Conservation (phyloP, 2,113 vertebrate genomes). For the Saguinus midas region DNA sequence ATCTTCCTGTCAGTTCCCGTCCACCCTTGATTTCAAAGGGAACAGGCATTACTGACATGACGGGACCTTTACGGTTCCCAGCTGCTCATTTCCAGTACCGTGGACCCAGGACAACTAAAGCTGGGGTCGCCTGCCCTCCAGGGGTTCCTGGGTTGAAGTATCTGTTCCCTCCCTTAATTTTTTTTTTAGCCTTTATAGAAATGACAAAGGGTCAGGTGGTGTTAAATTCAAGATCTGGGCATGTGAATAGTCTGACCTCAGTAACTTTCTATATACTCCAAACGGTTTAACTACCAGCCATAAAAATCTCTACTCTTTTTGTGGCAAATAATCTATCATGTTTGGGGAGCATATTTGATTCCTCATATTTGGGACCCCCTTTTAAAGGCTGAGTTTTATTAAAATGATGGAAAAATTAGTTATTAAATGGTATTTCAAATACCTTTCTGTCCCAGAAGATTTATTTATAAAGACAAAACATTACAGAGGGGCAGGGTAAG, state of each 20-base stretch:
- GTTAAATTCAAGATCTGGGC: slow-evolving; percentile 15
- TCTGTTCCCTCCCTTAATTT: neutral
- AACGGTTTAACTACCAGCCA: slow-evolving; percentile 35
- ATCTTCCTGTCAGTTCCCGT: slow-evolving; percentile 84
- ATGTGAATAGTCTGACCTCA: slow-evolving; percentile 15
- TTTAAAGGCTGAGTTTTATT: slow-evolving; percentile 34
- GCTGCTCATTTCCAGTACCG: slow-evolving; percentile 83
- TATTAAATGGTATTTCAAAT: neutral
- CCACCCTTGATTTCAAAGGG: slow-evolving; percentile 81
- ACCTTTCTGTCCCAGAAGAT: neutral
- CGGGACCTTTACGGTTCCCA: slow-evolving; percentile 78
- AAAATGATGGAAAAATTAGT: neutral
- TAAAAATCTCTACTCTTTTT: slow-evolving; percentile 37
- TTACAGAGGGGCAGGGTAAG: neutral
- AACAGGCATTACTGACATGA: slow-evolving; percentile 80
- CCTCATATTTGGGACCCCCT: slow-evolving; percentile 28
- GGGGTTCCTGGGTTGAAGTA: slow-evolving; percentile 69
- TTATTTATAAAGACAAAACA: slow-evolving; percentile 41
- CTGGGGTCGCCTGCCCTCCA: slow-evolving; percentile 68
- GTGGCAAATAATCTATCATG: slow-evolving; percentile 49
- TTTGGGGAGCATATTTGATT: slow-evolving; percentile 71
- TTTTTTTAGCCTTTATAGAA: neutral
- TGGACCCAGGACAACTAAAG: slow-evolving; percentile 73
- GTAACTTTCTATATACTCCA: slow-evolving; percentile 5
- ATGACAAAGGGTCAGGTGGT: slow-evolving; percentile 48